phyloP scores from a whole-genome alignment of 2,797 vertebrate genomes.

The Chromobotia macracanthus region DNA sequence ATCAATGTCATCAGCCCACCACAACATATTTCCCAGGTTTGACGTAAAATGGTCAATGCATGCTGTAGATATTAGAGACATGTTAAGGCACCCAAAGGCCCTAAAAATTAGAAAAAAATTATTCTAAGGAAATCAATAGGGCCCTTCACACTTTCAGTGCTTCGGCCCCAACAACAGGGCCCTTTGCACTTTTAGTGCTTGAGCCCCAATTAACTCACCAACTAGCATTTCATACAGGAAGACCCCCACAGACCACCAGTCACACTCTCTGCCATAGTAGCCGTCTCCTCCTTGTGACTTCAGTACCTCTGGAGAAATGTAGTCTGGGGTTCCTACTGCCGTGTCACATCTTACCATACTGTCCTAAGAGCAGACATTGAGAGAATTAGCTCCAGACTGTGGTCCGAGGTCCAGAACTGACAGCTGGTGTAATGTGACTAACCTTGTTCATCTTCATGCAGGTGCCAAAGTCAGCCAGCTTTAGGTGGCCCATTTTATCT shows the following conservation, averaged over 20 bases:
- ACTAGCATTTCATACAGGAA: constrained; percentile 99
- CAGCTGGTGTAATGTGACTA: neutral
- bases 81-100: too few relatives aligned
- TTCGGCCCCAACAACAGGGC: too few relatives aligned
- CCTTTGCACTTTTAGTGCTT: too few relatives aligned
- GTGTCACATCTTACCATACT: constrained; percentile 99
- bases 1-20: too few relatives aligned
- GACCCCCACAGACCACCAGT: constrained; percentile 99
- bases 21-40: too few relatives aligned
- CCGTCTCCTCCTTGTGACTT: constrained; percentile 98
- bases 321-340: constrained; percentile 97
- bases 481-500: constrained; percentile 96
- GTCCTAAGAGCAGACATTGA: constrained; percentile 76
- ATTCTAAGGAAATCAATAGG: too few relatives aligned
- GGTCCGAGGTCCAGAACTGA: neutral
- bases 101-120: too few relatives aligned
- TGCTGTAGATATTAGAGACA: too few relatives aligned
- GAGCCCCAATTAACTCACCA: constrained; percentile 80
- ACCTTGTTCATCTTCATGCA: constrained; percentile 99
- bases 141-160: too few relatives aligned
- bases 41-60: too few relatives aligned
- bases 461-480: constrained; percentile 98
- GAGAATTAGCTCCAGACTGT: neutral
- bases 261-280: constrained; percentile 96
- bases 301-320: constrained; percentile 97